Conservation (phyloP, 64 coral and sea anemone genomes). For the Porites lutea region DNA sequence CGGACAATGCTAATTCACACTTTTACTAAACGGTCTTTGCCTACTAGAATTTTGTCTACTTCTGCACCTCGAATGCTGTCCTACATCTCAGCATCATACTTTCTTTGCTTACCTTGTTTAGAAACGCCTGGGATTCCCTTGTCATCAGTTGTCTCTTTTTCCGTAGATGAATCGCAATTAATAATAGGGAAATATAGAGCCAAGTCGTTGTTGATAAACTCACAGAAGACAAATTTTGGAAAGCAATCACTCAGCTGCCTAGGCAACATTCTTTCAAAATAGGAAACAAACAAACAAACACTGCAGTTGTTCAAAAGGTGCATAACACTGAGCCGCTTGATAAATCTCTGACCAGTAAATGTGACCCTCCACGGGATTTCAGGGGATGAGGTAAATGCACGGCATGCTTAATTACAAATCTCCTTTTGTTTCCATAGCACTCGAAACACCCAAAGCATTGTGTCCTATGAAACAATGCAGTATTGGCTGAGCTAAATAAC, state of each 20-base stretch:
- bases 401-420: too few species aligned
- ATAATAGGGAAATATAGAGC: background rate
- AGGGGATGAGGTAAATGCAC: too few species aligned
- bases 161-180: background rate
- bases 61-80: background rate
- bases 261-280: too few species aligned
- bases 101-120: background rate
- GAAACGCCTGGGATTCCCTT: background rate
- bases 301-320: too few species aligned
- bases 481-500: too few species aligned
- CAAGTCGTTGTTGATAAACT: background rate
- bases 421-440: too few species aligned
- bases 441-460: too few species aligned
- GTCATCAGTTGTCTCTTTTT: constrained; percentile 2
- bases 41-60: constrained; percentile 1
- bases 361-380: too few species aligned
- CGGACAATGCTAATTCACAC: background rate
- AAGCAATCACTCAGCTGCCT: background rate
- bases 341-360: too few species aligned
- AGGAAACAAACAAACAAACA: too few species aligned
- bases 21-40: constrained; percentile 19
- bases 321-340: too few species aligned
- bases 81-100: constrained; percentile 4
- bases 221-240: background rate
- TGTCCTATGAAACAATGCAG: too few species aligned